phyloP scores from a whole-genome alignment of 2,888 invertebrate species.

The Pachliopta kotzebuea region DNA sequence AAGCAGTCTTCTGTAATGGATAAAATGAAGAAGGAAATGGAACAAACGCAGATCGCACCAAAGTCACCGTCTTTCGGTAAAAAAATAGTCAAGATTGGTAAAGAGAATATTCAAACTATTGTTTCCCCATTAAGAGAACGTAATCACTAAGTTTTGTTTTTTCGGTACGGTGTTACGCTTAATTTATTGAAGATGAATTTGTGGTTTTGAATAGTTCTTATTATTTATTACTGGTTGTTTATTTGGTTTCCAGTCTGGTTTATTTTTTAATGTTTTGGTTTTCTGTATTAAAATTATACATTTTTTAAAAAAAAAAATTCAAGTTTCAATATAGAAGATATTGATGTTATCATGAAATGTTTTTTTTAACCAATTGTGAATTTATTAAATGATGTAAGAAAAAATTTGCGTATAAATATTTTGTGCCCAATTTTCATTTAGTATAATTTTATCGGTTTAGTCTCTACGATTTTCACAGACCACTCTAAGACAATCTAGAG shows the following conservation, averaged over 20 bases:
- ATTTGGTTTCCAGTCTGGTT: constrained; percentile 29
- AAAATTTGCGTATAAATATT: not conserved
- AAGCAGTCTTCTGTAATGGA: constrained; percentile 70
- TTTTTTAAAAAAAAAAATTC: not conserved
- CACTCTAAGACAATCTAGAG: too few species aligned
- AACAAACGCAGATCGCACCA: constrained; percentile 54
- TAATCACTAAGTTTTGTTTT: constrained; percentile 48
- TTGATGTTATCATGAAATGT: too few species aligned
- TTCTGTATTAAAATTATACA: constrained; percentile 3
- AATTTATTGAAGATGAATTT: constrained; percentile 31
- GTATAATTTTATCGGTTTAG: too few species aligned
- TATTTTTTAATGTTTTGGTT: constrained; percentile 30
- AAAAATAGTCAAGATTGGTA: constrained; percentile 66
- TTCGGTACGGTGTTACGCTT: constrained; percentile 19
- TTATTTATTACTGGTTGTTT: constrained; percentile 32
- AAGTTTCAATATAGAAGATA: not conserved
- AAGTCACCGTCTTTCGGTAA: constrained; percentile 66
- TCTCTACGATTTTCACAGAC: too few species aligned
- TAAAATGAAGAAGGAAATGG: constrained; percentile 66
- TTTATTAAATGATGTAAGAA: too few species aligned
- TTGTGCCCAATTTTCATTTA: not conserved
- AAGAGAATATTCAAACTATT: constrained; percentile 66
- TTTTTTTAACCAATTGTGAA: too few species aligned
- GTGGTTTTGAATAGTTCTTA: constrained; percentile 23
- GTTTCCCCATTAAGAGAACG: constrained; percentile 68